Evolutionary conservation across 1,140 invertebrate species (phyloP).

Genomic region (Dolichoris vasculosae): DNA sequence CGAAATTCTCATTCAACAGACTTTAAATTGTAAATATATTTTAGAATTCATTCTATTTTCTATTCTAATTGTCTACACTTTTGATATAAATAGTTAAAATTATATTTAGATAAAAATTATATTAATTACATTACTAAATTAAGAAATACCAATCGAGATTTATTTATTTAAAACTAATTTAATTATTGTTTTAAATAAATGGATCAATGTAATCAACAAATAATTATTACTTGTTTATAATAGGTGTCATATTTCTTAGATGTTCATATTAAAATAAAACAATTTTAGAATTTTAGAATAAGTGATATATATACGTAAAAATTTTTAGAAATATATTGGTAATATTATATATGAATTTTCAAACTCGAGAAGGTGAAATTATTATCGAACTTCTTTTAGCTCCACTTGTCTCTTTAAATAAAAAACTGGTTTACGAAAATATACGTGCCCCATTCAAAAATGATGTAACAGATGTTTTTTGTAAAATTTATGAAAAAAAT

Average conservation of each 20-base stretch:
- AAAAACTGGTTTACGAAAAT: conserved; percentile 8
- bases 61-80: background rate
- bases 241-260: no score
- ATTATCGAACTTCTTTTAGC: background rate
- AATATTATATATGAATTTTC: no score
- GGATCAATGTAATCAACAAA: no score
- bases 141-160: no score
- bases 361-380: background rate
- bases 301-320: no score
- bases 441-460: background rate
- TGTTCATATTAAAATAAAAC: no score
- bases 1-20: background rate
- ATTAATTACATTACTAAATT: background rate
- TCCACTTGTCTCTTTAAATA: background rate
- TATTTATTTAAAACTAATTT: no score
- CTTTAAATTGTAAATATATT: background rate
- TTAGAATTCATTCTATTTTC: background rate
- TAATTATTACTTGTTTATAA: no score
- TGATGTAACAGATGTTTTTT: background rate
- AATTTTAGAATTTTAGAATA: no score
- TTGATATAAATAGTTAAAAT: background rate
- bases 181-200: no score
- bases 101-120: background rate
- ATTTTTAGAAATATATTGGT: no score
- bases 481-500: background rate